Base-by-base conservation (phyloP, 2,797 vertebrate genomes). In the Macropodus opercularis region DNA sequence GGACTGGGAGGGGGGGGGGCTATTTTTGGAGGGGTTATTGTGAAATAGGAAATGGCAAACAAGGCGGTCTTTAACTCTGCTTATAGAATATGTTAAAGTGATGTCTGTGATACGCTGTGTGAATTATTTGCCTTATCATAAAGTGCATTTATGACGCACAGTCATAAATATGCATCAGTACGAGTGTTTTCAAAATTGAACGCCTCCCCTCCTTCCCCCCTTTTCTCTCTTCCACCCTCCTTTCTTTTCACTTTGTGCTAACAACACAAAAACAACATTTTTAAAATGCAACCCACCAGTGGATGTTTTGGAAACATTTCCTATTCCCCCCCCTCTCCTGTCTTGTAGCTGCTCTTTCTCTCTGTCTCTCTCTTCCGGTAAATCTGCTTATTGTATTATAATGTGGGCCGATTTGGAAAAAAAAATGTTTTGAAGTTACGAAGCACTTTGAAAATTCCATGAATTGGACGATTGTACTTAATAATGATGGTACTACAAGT, bases 31-130 rank as follows among this genome's bases (percentile, higher is more conserved):
- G 69, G 79, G 81, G 81, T 85, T 88, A 89, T 92, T 91, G 89
- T 91, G 82, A 88, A 89, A 91, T 79, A 65, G 86, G 78, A 91
- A 88, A 91, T 73, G 59, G 85, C 89, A 93, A 93, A 92, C 91
- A 91, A 85, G 86, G 86, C 73, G 72, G 87, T 91, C 81, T 91
- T 92, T 89, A 90, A 87, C 87, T 88, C 84, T 72, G 62, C 87
- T 91, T 89, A 83, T 88, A 83, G 87, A 91, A 88, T 90, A 89
- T 87, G 85, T 85, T 88, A 88, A 91, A 84, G 84, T 87, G 83
- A 87, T 84, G 85, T 90, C 76, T 85, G 64, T 86, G 82, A 89
- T 88, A 86, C 43, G 49, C 65, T 6, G 56, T 79, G 79, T 81
- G 85, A 89, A 91, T 85, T 85, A 85, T 91, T 92, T 89, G 84